Percentiles rank a stretch among this genome's conserved stretches.
phyloP scores from a whole-genome alignment of 2,888 invertebrate species.

The Rotaria macrura region DNA sequence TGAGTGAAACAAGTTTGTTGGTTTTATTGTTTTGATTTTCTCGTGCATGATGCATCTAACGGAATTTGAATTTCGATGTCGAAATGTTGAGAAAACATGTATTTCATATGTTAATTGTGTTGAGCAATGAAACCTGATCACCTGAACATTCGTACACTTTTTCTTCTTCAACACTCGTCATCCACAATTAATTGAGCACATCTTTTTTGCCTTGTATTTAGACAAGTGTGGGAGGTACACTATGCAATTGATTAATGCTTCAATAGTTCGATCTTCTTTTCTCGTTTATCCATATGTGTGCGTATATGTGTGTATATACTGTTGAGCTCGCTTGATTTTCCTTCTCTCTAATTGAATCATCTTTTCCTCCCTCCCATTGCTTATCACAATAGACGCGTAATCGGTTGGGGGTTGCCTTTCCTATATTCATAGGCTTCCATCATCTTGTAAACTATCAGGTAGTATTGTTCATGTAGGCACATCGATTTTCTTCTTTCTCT shows the following conservation, averaged over 20 bases:
- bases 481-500: background rate
- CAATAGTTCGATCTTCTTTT: background rate
- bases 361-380: background rate
- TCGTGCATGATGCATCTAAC: no score
- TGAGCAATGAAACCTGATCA: background rate
- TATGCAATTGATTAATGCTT: background rate
- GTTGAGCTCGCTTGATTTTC: background rate
- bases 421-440: background rate
- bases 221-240: background rate
- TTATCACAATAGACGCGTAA: background rate
- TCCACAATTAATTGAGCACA: slow-evolving; percentile 10
- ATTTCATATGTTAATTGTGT: background rate
- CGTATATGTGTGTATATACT: background rate
- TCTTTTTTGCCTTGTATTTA: background rate
- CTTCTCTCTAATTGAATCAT: background rate
- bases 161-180: background rate
- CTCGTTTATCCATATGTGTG: background rate
- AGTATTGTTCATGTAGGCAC: background rate
- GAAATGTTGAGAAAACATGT: background rate
- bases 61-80: background rate
- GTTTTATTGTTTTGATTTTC: no score
- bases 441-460: background rate
- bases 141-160: background rate
- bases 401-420: background rate
- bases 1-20: no score